Evolutionary conservation across 2,888 invertebrate species (phyloP).

Genomic region (Bhutanitis thaidina): DNA sequence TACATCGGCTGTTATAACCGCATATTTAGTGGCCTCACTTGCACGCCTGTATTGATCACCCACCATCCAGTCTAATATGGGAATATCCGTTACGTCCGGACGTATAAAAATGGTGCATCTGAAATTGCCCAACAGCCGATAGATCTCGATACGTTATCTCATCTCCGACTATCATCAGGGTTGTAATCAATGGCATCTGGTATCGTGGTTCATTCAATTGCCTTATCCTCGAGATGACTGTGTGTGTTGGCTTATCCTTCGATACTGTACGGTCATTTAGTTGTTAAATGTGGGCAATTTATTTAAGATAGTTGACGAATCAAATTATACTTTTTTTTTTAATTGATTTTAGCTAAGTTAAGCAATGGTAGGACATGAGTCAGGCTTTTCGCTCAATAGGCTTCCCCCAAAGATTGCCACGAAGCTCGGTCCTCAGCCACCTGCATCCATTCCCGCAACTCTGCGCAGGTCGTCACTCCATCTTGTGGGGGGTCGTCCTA

Average conservation of each 20-base stretch:
- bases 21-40: slow-evolving; percentile 27
- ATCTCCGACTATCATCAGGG: slow-evolving; percentile 34
- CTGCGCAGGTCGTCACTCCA: too few relatives aligned
- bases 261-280: not conserved
- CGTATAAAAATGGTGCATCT: slow-evolving; percentile 51
- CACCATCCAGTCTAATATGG: slow-evolving; percentile 39
- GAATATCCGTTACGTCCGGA: slow-evolving; percentile 39
- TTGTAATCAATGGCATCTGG: slow-evolving; percentile 37
- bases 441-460: too few relatives aligned
- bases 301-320: not conserved
- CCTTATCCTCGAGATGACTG: too few relatives aligned
- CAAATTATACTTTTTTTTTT: too few relatives aligned
- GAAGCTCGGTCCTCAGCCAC: too few relatives aligned
- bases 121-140: slow-evolving; percentile 44
- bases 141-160: slow-evolving; percentile 36
- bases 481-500: too few relatives aligned
- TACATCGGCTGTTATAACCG: not conserved
- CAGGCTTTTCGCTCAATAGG: too few relatives aligned
- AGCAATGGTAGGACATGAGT: too few relatives aligned
- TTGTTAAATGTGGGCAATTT: not conserved
- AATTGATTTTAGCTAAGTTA: too few relatives aligned
- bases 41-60: slow-evolving; percentile 49
- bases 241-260: too few relatives aligned
- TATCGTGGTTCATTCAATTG: slow-evolving; percentile 34
- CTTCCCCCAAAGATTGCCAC: too few relatives aligned